Conservation (phyloP, 2,113 vertebrate species). For the Gallinago jamesoni region DNA sequence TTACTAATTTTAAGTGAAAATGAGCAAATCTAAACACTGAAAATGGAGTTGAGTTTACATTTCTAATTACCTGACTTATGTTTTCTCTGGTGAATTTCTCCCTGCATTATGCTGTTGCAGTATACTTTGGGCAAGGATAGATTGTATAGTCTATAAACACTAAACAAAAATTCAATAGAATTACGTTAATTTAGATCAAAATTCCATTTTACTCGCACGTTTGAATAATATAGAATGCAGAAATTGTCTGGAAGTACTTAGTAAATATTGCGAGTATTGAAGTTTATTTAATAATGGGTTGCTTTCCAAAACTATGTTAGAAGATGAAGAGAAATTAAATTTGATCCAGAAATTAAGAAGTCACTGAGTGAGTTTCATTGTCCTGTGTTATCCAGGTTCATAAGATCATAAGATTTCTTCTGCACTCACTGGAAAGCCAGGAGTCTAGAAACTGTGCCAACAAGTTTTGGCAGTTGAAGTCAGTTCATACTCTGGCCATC, state of each 20-base stretch:
- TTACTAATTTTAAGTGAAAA: background rate
- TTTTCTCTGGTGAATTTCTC: background rate
- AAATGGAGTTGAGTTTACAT: background rate
- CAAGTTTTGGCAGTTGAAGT: constrained; percentile 33
- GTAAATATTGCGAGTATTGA: background rate
- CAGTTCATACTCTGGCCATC: constrained; percentile 25
- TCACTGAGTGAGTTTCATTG: background rate
- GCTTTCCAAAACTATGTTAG: background rate
- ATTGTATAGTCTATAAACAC: background rate
- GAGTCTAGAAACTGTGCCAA: constrained; percentile 10
- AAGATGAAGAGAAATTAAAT: background rate
- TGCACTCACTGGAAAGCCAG: background rate
- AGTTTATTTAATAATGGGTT: background rate
- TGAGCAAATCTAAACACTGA: background rate
- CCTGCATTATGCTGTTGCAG: background rate
- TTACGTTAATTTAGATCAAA: background rate
- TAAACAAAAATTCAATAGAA: background rate
- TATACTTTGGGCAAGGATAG: background rate
- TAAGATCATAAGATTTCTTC: too few relatives aligned
- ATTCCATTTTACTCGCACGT: background rate
- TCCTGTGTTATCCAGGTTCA: constrained; percentile 15
- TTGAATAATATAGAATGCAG: background rate
- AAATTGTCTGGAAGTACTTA: background rate
- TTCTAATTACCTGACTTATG: background rate
- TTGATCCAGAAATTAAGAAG: constrained; percentile 24